Evolutionary conservation across 2,888 invertebrate genomes (phyloP), one percentile per base, ranked within the genome.

Genomic region (Oscheius sp.): DNA sequence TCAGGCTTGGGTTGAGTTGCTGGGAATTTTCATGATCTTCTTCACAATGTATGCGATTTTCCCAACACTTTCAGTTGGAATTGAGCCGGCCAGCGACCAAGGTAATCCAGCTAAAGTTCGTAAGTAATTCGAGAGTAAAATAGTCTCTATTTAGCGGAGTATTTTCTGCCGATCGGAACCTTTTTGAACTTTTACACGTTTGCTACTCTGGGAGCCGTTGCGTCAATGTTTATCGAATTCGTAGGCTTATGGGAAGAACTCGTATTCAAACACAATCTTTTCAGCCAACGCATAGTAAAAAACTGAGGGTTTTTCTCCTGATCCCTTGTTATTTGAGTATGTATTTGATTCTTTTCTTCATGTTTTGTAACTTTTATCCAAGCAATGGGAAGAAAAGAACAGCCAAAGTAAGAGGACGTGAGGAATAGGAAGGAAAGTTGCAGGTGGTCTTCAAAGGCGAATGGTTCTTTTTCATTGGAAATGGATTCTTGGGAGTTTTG

Each of bases 401-500:
- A 23, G 68, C 68, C 8, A 42, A 42, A 34, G 68, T 61, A 33
- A 66, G 53, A 1, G 3, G n/a, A n/a, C n/a, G n/a, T n/a, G n/a
- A n/a, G n/a, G n/a, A 45, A n/a, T 1, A 42, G 20, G 20, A 15
- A 39, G 39, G 15, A 57, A 55, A 20, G 15, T 8, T 57, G 25
- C 17, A 68, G 68, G 58, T 68, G 2, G 20, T 68, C 6, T 68
- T 68, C 50, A 68, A 68, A 48, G 50, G 37, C 34, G 68, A 61
- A 17, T 68, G 68, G 68, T 68, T 45, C 25, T 68, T 61, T 23
- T 68, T 50, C n/a, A 61, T 68, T n/a, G 68, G 33, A 6, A 68
- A 68, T 39, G 68, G 61, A 3, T 48, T 61, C 10, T 25, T 68
- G 6, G 68, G 68, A 8, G 27, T 50, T 6, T 12, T 68, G 5